Base-by-base conservation (phyloP, 2,797 vertebrate species). In the Cynopterus sphinx region DNA sequence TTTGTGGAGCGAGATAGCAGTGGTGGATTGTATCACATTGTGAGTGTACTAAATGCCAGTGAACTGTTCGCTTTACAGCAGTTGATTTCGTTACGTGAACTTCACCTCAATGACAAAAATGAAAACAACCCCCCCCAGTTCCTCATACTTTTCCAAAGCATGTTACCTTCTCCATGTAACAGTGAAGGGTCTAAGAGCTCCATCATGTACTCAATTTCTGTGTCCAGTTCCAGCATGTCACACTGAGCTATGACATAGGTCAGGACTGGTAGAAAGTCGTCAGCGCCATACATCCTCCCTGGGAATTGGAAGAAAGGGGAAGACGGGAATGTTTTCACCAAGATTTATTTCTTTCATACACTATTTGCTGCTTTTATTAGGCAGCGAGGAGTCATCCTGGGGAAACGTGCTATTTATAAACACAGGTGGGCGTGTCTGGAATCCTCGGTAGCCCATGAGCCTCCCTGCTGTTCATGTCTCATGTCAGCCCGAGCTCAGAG, bases 151-250 rank as follows among this genome's bases (percentile, higher is more conserved):
- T 6, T 9, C 17, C 11, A 17, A 71, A 36, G 19, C 8, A 16
- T 2, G 4, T 2, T 99, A 99, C 99, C 99, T 99, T 99, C 99
- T 98, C 99, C 99, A 2, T 99, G 99, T 55, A 99, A 98, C 96
- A 99, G 98, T 26, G 99, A 99, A 0, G 99, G 99, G 97, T 99
- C 99, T 96, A 99, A 98, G 95, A 99, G 98, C 97, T 99, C 99
- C 99, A 99, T 99, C 99, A 99, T 99, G 98, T 99, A 99, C 95
- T 99, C 99, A 36, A 99, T 99, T 97, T 99, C 99, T 0, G 98
- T 98, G 96, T 99, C 99, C 98, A 99, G 98, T 94, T 99, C 99
- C 86, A 99, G 98, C 99, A 99, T 99, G 98, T 99, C 99, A 95
- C 99, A 99, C 97, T 99, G 99, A 65, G 99, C 99, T 90, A 99